These are phyloP conservation scores for Sebastes steindachneri DNA, from an alignment of 2,797 vertebrate species.

Conservation along the genomic window DNA sequence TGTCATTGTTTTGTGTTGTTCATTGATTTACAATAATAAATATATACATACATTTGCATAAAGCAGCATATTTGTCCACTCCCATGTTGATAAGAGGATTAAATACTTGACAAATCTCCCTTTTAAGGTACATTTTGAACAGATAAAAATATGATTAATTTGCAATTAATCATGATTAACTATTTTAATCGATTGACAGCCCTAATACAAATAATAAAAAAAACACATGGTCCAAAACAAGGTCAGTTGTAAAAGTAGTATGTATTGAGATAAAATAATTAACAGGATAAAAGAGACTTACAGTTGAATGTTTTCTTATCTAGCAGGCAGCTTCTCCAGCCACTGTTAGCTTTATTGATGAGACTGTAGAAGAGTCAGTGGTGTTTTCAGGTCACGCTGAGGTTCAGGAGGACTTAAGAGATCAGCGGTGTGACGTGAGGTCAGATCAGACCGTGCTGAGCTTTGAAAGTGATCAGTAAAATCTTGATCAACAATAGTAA, in stretches of 20 bases:
- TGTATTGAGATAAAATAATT: not conserved
- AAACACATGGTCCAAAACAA: not conserved
- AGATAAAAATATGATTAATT: too few species aligned
- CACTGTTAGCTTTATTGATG: not conserved
- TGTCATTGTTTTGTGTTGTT: too few species aligned
- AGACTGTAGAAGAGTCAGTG: not conserved
- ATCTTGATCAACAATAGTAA: not conserved
- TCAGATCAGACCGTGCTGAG: not conserved
- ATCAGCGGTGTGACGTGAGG: not conserved
- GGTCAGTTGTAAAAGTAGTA: not conserved
- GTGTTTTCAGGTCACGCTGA: constrained; percentile 16
- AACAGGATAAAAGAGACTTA: too few species aligned
- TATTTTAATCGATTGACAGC: too few species aligned
- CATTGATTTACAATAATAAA: too few species aligned
- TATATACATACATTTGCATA: too few species aligned
- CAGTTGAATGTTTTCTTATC: too few species aligned
- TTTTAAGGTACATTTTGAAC: too few species aligned
- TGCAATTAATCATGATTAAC: too few species aligned
- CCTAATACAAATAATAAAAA: not conserved
- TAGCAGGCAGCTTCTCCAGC: not conserved
- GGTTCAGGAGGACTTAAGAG: constrained; percentile 26
- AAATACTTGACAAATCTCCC: too few species aligned
- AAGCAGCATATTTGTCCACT: too few species aligned
- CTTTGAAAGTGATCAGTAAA: constrained; percentile 21
- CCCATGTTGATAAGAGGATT: too few species aligned